Conservation (phyloP, 2,888 invertebrate species). For the Tyria jacobaeae region DNA sequence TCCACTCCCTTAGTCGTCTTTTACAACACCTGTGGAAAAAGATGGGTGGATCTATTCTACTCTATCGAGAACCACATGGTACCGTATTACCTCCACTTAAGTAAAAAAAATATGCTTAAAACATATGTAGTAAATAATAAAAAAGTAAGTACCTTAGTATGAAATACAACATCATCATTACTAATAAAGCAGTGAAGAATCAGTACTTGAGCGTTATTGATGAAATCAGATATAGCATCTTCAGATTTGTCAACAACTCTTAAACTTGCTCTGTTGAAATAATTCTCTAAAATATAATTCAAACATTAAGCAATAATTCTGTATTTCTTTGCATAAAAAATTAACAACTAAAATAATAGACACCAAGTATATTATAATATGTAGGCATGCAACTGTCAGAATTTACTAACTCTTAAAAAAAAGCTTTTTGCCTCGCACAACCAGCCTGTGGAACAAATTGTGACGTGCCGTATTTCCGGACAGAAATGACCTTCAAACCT, state of each 20-base stretch:
- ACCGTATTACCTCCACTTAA: neutral
- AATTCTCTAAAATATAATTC: conserved; percentile 66
- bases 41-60: too few relatives aligned
- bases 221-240: conserved; percentile 71
- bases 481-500: too few relatives aligned
- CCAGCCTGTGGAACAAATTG: too few relatives aligned
- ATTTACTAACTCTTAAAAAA: too few relatives aligned
- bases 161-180: conserved; percentile 58
- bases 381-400: too few relatives aligned
- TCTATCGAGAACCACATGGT: too few relatives aligned
- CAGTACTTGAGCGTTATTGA: conserved; percentile 72
- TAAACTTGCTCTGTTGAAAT: conserved; percentile 59
- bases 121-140: neutral
- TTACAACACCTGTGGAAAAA: too few relatives aligned
- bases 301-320: neutral
- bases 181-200: conserved; percentile 64
- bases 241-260: conserved; percentile 62
- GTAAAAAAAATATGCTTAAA: neutral
- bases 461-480: too few relatives aligned
- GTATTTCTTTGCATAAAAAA: too few relatives aligned
- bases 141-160: conserved; percentile 55
- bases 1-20: too few relatives aligned
- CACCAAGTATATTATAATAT: neutral
- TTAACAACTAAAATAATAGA: neutral
- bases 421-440: too few relatives aligned